Conservation (phyloP, 2,888 invertebrate genomes). For the Lobophora halterata region DNA sequence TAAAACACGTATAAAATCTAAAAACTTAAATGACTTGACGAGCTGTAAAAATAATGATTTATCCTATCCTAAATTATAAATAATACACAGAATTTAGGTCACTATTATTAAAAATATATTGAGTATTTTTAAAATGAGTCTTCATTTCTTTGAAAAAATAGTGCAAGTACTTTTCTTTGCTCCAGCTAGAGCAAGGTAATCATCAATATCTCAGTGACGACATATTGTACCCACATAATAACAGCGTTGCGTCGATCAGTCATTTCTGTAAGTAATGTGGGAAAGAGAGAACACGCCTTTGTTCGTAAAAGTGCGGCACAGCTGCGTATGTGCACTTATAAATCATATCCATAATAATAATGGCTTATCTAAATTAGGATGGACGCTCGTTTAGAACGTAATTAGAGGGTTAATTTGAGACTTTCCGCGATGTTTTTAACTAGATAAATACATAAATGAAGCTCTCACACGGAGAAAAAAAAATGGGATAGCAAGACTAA, state of each 20-base stretch:
- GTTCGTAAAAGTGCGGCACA: conserved; percentile 42
- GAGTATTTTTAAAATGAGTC: too few species aligned
- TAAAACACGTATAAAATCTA: too few species aligned
- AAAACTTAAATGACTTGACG: too few species aligned
- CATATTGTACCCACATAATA: conserved; percentile 40
- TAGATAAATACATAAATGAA: too few species aligned
- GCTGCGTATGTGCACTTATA: conserved; percentile 60
- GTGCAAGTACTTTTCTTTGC: conserved; percentile 1
- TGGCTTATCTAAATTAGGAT: conserved; percentile 55
- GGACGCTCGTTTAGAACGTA: conserved; percentile 47
- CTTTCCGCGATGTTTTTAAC: background rate
- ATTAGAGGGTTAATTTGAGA: conserved; percentile 36
- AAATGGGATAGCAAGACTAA: too few species aligned
- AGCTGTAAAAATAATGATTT: too few species aligned
- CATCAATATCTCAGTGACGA: conserved; percentile 31
- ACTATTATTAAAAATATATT: too few species aligned
- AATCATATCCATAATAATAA: conserved; percentile 61
- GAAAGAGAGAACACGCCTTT: conserved; percentile 52
- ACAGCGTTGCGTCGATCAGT: conserved; percentile 54
- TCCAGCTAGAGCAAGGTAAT: conserved; percentile 18
- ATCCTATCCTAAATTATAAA: too few species aligned
- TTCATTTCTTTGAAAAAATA: background rate
- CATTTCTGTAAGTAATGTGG: conserved; percentile 70
- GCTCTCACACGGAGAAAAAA: too few species aligned
- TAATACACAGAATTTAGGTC: too few species aligned